Evolutionary conservation across 2,113 vertebrate species (phyloP), one percentile per base, ranked within the genome.

Genomic region (Dendrocopos noguchii): DNA sequence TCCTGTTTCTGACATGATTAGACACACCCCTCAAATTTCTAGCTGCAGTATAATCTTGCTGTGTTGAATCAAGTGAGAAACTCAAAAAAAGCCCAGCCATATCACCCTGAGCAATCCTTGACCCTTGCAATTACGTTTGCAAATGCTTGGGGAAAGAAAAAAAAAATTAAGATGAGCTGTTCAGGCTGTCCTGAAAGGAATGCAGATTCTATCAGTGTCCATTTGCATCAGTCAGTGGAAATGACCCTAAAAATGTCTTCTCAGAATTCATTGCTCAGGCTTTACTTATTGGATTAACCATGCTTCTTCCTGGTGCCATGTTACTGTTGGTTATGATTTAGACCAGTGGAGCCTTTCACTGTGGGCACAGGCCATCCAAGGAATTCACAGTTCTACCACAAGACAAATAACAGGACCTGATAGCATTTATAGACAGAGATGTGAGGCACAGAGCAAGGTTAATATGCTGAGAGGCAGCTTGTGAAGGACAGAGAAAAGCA

Each of bases 141-240:
- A 71, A 83, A 89, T 47, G 72, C 79, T 90, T 53, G 36, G 18
- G 47, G 85, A 94, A 86, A 94, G 60, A 25, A 61, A 93, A 87
- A 72, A 60, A 65, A 82, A 50, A 25, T 5, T 31, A 60, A 42
- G 81, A 84, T 87, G 87, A 94, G 81, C 46, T 87, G 55, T 91
- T 96, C 76, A 65, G 79, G 72, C 79, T 94, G 82, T 61, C 75
- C 61, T 86, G 89, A 94, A 95, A 95, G 79, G 87, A 92, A 96
- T 94, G 91, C 53, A 71, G 89, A 80, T 87, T 92, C 93, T 56
- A 25, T 94, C 87, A 92, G 29, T 94, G 79, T 94, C 84, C 89
- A 78, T 92, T 96, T 80, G 65, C 60, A 92, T 94, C 91, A 88
- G 61, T 34, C 89, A 83, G 76, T 93, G 91, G 82, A 96, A 96